Evolutionary conservation across 2,888 invertebrate species (phyloP).

Genomic region (Hypolimnas misippus): DNA sequence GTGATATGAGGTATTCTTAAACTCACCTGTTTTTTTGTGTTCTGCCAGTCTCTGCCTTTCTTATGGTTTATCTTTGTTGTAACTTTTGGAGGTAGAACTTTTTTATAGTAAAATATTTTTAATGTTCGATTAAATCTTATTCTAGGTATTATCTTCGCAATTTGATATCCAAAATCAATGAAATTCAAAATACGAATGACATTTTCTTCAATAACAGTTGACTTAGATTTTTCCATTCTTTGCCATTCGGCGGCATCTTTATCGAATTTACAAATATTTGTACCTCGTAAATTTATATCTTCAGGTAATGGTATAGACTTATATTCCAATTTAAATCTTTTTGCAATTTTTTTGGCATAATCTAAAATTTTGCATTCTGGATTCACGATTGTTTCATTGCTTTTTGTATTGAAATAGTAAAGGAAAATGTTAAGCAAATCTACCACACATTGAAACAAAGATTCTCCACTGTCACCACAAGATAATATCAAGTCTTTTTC

Average conservation of each 20-base stretch:
- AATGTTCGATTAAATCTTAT: constrained; percentile 85
- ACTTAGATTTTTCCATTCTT: constrained; percentile 78
- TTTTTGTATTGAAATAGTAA: constrained; percentile 82
- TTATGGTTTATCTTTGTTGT: constrained; percentile 72
- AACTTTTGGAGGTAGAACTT: constrained; percentile 60
- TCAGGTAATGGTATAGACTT: constrained; percentile 88
- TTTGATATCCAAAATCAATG: constrained; percentile 91
- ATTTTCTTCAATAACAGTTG: constrained; percentile 87
- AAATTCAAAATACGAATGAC: constrained; percentile 90
- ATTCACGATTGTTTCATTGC: constrained; percentile 47
- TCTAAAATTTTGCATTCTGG: constrained; percentile 60
- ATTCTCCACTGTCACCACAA: constrained; percentile 91
- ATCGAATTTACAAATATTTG: constrained; percentile 86
- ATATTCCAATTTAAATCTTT: constrained; percentile 84
- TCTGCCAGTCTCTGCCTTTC: constrained; percentile 74
- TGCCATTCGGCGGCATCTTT: constrained; percentile 90
- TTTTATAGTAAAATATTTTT: constrained; percentile 76
- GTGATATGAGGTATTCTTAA: no score
- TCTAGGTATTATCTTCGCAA: constrained; percentile 86
- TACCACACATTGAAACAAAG: constrained; percentile 91
- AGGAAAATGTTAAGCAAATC: constrained; percentile 92
- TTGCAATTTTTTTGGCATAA: constrained; percentile 64
- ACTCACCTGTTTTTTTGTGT: constrained; percentile 69
- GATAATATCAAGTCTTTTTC: constrained; percentile 91
- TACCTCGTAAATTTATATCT: constrained; percentile 89